Evolutionary conservation across 2,888 invertebrate species (phyloP).

Genomic region (Heteromyza rotundicornis): DNA sequence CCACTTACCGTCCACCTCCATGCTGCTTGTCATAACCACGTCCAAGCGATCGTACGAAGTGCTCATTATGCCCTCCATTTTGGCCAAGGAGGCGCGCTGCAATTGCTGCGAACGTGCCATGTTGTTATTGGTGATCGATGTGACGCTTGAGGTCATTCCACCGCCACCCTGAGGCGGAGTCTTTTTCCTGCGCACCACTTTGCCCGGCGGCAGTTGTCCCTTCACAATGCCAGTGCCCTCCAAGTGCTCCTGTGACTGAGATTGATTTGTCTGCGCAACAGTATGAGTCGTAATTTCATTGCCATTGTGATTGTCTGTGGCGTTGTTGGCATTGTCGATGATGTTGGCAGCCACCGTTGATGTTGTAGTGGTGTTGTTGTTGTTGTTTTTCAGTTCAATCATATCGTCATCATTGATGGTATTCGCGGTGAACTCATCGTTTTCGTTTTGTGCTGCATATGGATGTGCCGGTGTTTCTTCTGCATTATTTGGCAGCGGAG

Average conservation of each 20-base stretch:
- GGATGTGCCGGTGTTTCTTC: constrained; percentile 37
- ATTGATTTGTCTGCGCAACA: constrained; percentile 60
- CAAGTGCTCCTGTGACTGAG: constrained; percentile 64
- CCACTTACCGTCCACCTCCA: constrained; percentile 64
- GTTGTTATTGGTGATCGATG: constrained; percentile 36
- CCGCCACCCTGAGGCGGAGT: constrained; percentile 42
- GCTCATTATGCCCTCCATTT: constrained; percentile 51
- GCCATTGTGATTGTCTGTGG: constrained; percentile 59
- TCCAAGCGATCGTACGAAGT: constrained; percentile 58
- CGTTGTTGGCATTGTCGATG: constrained; percentile 23
- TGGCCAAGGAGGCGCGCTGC: constrained; percentile 72
- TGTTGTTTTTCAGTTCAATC: constrained; percentile 15
- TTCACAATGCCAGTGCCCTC: constrained; percentile 68
- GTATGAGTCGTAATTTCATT: constrained; percentile 46
- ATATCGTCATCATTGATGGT: not conserved
- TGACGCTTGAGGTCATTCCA: constrained; percentile 26
- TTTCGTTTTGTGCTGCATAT: constrained; percentile 31
- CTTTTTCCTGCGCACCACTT: constrained; percentile 66
- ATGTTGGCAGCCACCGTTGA: not conserved
- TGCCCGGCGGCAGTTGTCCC: constrained; percentile 75
- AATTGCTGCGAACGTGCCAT: constrained; percentile 47
- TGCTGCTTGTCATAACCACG: constrained; percentile 64
- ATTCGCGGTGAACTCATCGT: constrained; percentile 16
- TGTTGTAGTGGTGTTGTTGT: not conserved
- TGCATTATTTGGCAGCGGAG: constrained; percentile 31